These are phyloP conservation scores for Lepidurus apus DNA, from an alignment of 1,140 invertebrate species.

Conservation along the genomic window DNA sequence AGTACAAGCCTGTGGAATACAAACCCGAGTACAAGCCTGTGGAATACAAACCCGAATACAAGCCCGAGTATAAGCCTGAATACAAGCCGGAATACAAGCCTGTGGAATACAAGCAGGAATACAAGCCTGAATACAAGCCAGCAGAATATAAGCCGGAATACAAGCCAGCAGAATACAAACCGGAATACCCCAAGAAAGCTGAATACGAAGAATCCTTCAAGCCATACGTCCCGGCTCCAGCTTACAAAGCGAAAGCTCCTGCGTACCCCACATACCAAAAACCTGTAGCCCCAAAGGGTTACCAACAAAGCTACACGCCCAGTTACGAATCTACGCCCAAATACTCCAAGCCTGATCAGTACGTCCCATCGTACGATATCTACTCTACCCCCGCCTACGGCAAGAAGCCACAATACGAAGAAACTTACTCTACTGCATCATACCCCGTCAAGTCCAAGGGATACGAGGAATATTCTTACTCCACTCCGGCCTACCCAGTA, in stretches of 20 bases:
- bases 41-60: not conserved
- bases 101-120: constrained; percentile 20
- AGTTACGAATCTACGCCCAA: not conserved
- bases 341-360: not conserved
- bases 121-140: not conserved
- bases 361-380: not conserved
- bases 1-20: constrained; percentile 16
- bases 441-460: not conserved
- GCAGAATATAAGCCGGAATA: not conserved
- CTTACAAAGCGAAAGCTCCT: not conserved
- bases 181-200: not conserved
- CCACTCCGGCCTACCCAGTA: not conserved
- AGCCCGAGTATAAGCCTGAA: constrained; percentile 23
- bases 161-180: constrained; percentile 1
- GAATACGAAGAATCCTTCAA: not conserved
- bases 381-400: not conserved
- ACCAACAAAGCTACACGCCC: not conserved
- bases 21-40: not conserved
- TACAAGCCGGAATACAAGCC: constrained; percentile 24
- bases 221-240: not conserved
- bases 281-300: not conserved
- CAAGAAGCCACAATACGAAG: constrained; percentile 3
- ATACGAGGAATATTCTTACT: not conserved
- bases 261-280: not conserved
- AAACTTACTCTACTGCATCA: not conserved